Percentiles rank a stretch among this genome's conserved stretches.
These are phyloP conservation scores for Phalacrocorax pelagicus DNA, from an alignment of 2,113 vertebrate species.

Conservation along the genomic window DNA sequence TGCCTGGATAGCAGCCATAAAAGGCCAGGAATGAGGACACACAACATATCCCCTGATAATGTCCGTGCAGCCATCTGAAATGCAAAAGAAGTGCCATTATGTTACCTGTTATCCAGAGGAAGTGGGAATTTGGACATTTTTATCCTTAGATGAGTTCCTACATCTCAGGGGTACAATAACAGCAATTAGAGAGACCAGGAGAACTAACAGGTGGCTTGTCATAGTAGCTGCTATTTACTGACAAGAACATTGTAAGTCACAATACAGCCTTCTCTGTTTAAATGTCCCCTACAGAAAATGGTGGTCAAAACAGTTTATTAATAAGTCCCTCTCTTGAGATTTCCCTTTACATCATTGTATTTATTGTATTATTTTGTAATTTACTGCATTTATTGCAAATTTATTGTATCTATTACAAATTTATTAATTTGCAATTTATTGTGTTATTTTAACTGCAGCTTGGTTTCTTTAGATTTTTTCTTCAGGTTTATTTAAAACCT, in stretches of 20 bases:
- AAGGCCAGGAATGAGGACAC: neutral
- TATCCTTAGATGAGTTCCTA: neutral
- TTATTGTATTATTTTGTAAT: neutral
- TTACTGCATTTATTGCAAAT: no score
- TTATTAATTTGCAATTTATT: neutral
- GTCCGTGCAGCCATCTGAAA: neutral
- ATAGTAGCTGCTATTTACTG: neutral
- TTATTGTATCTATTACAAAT: no score
- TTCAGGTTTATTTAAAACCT: neutral
- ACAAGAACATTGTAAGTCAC: neutral
- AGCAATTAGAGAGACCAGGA: neutral
- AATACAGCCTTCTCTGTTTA: neutral
- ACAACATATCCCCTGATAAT: rapidly evolving
- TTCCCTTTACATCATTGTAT: neutral
- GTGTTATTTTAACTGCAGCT: neutral
- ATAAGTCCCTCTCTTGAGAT: neutral
- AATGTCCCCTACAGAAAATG: neutral
- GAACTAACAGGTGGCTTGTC: neutral
- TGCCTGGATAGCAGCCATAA: neutral
- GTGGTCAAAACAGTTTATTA: neutral
- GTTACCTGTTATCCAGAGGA: neutral
- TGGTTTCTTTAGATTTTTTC: neutral
- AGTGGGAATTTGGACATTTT: neutral
- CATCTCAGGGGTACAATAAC: neutral
- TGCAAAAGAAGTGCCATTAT: neutral